phyloP scores from a whole-genome alignment of 2,888 invertebrate genomes.

The Ecdyonurus torrentis region DNA sequence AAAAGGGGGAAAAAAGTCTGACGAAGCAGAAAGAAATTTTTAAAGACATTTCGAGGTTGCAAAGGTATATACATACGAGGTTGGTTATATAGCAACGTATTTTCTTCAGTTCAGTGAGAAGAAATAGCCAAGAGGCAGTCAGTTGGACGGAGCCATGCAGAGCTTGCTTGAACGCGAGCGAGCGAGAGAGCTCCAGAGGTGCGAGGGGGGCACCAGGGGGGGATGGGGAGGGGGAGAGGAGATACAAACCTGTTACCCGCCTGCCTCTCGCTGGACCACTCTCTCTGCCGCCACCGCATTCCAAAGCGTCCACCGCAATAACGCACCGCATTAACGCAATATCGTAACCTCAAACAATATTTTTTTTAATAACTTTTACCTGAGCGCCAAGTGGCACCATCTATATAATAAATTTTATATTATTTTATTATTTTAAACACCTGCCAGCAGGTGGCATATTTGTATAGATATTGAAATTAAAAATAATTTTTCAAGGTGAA shows the following conservation, averaged over 20 bases:
- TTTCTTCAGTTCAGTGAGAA: neutral
- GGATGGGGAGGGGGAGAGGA: neutral
- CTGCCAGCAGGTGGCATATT: neutral
- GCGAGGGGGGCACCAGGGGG: too few relatives aligned
- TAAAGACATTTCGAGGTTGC: neutral
- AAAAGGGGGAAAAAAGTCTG: neutral
- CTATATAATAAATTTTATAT: neutral
- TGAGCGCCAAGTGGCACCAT: neutral
- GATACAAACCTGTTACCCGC: neutral
- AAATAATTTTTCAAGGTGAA: neutral
- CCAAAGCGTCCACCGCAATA: neutral
- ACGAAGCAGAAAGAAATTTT: neutral
- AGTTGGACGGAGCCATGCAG: neutral
- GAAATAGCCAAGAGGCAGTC: neutral
- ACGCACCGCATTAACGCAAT: neutral
- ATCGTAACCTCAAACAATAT: neutral
- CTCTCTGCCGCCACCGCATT: slow-evolving; percentile 1
- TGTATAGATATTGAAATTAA: neutral
- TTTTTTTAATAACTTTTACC: neutral
- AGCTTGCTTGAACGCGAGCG: too few relatives aligned
- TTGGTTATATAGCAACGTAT: neutral
- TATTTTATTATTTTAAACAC: neutral
- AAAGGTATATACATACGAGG: neutral
- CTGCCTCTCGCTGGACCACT: slow-evolving; percentile 1
- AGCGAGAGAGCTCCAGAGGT: neutral